phyloP scores from a whole-genome alignment of 2,113 vertebrate species.

The Chionis minor region DNA sequence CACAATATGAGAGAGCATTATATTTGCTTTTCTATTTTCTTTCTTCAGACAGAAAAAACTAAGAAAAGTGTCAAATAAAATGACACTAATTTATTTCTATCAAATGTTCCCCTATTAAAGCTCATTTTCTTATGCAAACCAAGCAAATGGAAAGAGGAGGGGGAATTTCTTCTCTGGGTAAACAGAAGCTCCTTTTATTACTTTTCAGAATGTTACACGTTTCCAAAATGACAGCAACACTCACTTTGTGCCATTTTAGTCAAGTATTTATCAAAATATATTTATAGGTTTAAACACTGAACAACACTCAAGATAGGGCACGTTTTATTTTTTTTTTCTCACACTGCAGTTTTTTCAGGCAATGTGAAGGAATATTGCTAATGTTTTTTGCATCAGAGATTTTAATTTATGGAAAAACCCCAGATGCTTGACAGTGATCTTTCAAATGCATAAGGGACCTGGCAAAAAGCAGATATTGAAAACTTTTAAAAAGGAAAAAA shows the following conservation, averaged over 20 bases:
- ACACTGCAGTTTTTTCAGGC: background rate
- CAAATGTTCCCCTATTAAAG: conserved; percentile 16
- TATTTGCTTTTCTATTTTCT: conserved; percentile 64
- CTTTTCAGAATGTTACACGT: background rate
- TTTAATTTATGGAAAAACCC: background rate
- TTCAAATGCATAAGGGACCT: background rate
- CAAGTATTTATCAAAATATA: background rate
- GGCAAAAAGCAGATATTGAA: background rate
- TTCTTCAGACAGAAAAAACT: conserved; percentile 52
- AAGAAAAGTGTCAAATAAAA: conserved; percentile 59
- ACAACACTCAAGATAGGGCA: background rate
- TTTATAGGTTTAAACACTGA: background rate
- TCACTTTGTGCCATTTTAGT: background rate
- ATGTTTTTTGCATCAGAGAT: background rate
- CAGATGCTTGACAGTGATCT: background rate
- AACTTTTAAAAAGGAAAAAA: background rate
- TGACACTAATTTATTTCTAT: conserved; percentile 50
- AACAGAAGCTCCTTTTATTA: background rate
- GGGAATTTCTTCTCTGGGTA: background rate
- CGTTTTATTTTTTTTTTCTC: background rate
- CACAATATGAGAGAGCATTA: background rate
- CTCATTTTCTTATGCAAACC: background rate
- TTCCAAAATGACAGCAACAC: background rate
- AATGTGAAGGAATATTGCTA: background rate
- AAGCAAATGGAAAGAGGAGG: background rate